phyloP scores from a whole-genome alignment of 2,113 vertebrate genomes.

The Xiphophorus hellerii region DNA sequence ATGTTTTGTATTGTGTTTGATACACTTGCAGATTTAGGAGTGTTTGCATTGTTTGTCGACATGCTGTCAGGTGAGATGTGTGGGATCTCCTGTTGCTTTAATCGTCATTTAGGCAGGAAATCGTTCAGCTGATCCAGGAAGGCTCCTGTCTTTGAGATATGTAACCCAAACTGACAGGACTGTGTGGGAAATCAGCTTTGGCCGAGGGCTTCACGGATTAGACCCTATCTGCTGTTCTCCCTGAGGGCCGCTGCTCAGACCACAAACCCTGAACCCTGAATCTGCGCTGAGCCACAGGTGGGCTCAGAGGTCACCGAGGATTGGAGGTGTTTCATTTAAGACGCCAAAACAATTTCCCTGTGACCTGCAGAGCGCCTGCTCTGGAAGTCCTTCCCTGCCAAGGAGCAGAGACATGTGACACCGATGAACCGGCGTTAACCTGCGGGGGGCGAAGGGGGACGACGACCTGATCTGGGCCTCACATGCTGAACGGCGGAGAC shows the following conservation, averaged over 20 bases:
- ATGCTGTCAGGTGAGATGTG: background rate
- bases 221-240: conserved; percentile 51
- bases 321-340: conserved; percentile 81
- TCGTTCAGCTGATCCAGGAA: conserved; percentile 28
- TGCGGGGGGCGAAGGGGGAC: conserved; percentile 14
- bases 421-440: conserved; percentile 62
- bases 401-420: conserved; percentile 63
- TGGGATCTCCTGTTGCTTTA: conserved; percentile 25
- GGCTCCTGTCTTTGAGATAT: conserved; percentile 69
- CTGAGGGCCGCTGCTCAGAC: conserved; percentile 5
- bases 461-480: conserved; percentile 45
- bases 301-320: conserved; percentile 58
- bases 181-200: conserved; percentile 68
- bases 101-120: conserved; percentile 26
- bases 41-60: background rate
- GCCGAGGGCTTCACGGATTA: conserved; percentile 55
- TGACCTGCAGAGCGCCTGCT: conserved; percentile 56
- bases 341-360: conserved; percentile 71
- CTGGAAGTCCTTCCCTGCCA: conserved; percentile 56
- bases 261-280: conserved; percentile 12
- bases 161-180: conserved; percentile 71
- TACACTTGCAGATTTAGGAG: background rate
- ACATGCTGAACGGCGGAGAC: conserved; percentile 44
- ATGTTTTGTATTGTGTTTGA: background rate
- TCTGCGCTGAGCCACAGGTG: conserved; percentile 12